Evolutionary conservation across 1,140 invertebrate genomes (phyloP), one percentile per base, ranked within the genome.

Genomic region (Drosophila nebulosa): DNA sequence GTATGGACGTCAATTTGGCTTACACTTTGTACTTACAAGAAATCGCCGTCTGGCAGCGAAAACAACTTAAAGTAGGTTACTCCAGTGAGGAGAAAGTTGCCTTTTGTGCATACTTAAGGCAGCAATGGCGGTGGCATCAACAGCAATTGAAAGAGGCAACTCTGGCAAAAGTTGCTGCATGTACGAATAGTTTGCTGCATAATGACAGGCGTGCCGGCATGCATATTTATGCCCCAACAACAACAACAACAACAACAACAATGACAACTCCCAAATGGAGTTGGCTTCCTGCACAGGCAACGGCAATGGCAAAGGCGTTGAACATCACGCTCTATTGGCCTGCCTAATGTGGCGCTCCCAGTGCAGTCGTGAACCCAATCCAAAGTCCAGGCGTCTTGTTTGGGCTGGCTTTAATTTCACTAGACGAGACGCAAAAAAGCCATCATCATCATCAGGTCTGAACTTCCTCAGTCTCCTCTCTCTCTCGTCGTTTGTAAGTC

Each of bases 131-230:
- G 39, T 30, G 42, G 50, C 61, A 64, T 27, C 56, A 61, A n/a
- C 61, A 36, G 30, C 42, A 60, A 27, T 61, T 57, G 53, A 64
- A 66, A 81, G 69, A 78, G 77, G 73, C 64, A 80, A 68, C 51
- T 69, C 60, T 61, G 56, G 72, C 72, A 63, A 81, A 80, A 81
- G 69, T 81, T 81, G 73, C 78, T 69, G 73, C 78, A 81, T 81
- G 78, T 81, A 81, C 78, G 78, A 81, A 81, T 74, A 77, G 78
- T 80, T 81, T 81, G 78, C 74, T 81, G 79, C 79, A 81, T 81
- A 81, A 81, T 81, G 79, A 81, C 74, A 81, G 78, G 78, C 63
- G 63, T 64, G 79, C 79, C 65, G 65, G 56, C 78, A 78, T 81
- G 79, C 79, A 81, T 81, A 81, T 81, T 81, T 81, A 81, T 81